phyloP scores from a whole-genome alignment of 2,888 invertebrate species.

The Aspidiotus rigidus region DNA sequence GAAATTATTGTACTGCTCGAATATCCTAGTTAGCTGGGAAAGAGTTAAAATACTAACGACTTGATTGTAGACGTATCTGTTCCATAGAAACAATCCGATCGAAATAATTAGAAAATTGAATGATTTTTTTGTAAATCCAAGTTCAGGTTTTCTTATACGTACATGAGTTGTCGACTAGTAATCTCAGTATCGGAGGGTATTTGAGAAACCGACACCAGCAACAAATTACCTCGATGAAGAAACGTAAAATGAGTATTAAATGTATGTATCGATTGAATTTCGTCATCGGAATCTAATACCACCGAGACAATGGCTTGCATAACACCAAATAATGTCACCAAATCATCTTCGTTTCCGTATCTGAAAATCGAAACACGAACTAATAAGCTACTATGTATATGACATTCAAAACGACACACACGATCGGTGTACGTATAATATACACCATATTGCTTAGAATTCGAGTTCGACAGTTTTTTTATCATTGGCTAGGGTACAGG shows the following conservation, averaged over 20 bases:
- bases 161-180: constrained; percentile 78
- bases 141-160: constrained; percentile 43
- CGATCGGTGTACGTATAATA: constrained; percentile 17
- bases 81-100: constrained; percentile 40
- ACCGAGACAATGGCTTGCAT: constrained; percentile 89
- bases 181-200: constrained; percentile 36
- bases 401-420: constrained; percentile 3
- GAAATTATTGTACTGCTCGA: constrained; percentile 86
- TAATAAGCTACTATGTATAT: too few relatives aligned
- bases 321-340: constrained; percentile 88
- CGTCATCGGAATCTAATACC: constrained; percentile 74
- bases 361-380: constrained; percentile 10
- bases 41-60: constrained; percentile 85
- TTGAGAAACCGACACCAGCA: constrained; percentile 79
- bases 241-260: constrained; percentile 85
- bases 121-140: too few relatives aligned
- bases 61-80: constrained; percentile 86
- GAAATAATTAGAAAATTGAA: neutral
- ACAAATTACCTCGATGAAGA: constrained; percentile 77
- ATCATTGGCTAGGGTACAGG: constrained; percentile 17
- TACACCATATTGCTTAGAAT: neutral
- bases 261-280: constrained; percentile 74
- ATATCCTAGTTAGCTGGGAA: constrained; percentile 77
- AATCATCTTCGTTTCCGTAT: constrained; percentile 81
- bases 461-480: too few relatives aligned